phyloP scores from a whole-genome alignment of 2,797 vertebrate genomes.

The Phataginus tricuspis region DNA sequence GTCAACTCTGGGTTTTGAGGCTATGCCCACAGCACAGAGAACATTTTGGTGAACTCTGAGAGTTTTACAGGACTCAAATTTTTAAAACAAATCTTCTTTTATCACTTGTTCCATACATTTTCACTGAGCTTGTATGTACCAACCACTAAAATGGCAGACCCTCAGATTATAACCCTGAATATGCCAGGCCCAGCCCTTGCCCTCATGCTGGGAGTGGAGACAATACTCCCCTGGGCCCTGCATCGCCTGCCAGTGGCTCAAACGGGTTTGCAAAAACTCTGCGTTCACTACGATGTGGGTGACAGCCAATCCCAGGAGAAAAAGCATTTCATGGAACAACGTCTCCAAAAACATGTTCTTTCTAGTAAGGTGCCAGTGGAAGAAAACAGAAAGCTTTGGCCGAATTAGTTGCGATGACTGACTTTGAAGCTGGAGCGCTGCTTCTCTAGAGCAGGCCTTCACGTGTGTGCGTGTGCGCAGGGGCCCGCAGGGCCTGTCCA shows the following conservation, averaged over 20 bases:
- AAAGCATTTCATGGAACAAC: background rate
- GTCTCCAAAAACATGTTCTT: background rate
- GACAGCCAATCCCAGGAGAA: background rate
- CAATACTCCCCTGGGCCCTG: background rate
- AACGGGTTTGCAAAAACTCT: background rate
- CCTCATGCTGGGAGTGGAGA: background rate
- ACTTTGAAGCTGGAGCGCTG: background rate
- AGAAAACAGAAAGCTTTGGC: constrained; percentile 24
- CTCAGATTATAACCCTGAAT: background rate
- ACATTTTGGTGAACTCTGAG: background rate
- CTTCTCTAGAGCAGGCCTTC: background rate
- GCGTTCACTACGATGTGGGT: background rate
- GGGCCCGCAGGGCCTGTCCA: too few relatives aligned
- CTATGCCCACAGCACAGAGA: constrained; percentile 1
- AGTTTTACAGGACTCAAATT: background rate
- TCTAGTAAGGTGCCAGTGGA: constrained; percentile 34
- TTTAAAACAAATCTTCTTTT: background rate
- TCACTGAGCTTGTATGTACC: background rate
- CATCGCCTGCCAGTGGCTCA: background rate
- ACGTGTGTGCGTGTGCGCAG: background rate
- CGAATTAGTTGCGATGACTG: background rate
- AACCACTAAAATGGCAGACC: background rate
- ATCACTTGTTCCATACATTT: background rate
- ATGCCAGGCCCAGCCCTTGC: background rate
- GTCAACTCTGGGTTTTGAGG: constrained; percentile 38